Evolutionary conservation across 2,113 vertebrate species (phyloP).

Genomic region (Laterallus jamaicensis): DNA sequence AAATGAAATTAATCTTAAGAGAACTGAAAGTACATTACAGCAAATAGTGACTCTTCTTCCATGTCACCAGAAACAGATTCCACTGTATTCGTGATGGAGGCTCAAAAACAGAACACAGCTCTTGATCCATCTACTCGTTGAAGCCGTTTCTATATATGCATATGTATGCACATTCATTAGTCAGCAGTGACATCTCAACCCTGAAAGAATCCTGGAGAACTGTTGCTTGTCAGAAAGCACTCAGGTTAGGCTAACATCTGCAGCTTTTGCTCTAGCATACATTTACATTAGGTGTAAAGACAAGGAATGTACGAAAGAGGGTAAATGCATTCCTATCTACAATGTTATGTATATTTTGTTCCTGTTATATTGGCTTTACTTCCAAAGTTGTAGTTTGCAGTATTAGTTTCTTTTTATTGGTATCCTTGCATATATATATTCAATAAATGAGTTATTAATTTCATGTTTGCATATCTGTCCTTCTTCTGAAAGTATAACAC

Average conservation of each 20-base stretch:
- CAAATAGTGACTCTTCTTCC: conserved; percentile 19
- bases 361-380: conserved; percentile 82
- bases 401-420: conserved; percentile 81
- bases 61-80: background rate
- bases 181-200: conserved; percentile 68
- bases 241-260: conserved; percentile 67
- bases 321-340: conserved; percentile 76
- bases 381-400: conserved; percentile 80
- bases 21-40: background rate
- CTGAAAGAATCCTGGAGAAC: conserved; percentile 70
- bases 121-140: conserved; percentile 44
- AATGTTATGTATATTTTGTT: conserved; percentile 81
- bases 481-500: conserved; percentile 55
- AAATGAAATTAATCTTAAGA: conserved; percentile 45
- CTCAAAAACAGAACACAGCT: background rate
- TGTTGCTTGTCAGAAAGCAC: conserved; percentile 73
- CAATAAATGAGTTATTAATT: conserved; percentile 80
- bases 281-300: conserved; percentile 74
- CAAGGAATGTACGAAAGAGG: conserved; percentile 74
- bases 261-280: conserved; percentile 71
- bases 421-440: conserved; percentile 80
- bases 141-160: conserved; percentile 63
- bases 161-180: conserved; percentile 50
- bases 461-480: conserved; percentile 72
- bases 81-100: conserved; percentile 2